Evolutionary conservation across 1,140 invertebrate genomes (phyloP).

Genomic region (Augochlora pura): DNA sequence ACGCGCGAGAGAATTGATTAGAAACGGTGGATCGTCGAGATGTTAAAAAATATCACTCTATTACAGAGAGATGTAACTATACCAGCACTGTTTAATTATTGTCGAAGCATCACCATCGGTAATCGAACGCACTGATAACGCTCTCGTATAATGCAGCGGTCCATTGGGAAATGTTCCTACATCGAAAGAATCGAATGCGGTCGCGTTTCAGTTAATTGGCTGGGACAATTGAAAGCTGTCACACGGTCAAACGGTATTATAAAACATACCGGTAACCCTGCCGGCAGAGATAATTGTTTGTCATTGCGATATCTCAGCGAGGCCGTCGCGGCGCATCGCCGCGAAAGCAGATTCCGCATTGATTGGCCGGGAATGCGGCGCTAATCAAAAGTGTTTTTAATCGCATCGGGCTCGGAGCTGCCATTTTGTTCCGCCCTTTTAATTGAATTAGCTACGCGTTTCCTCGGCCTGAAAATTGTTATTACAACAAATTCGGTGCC

Average conservation of each 20-base stretch:
- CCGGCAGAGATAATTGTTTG: not conserved
- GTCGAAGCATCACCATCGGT: no score
- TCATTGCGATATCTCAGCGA: conserved; percentile 6
- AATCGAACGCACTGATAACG: not conserved
- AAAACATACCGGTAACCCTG: not conserved
- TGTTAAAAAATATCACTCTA: no score
- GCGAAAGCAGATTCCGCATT: not conserved
- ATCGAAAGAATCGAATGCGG: not conserved
- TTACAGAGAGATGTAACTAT: no score
- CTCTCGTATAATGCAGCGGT: not conserved
- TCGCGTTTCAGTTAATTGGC: not conserved
- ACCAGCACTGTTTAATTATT: no score
- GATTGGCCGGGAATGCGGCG: not conserved
- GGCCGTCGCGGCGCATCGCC: no score
- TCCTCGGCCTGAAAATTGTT: conserved; percentile 29
- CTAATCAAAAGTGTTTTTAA: conserved; percentile 41
- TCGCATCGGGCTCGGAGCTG: not conserved
- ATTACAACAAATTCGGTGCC: conserved; percentile 39
- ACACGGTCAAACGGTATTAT: not conserved
- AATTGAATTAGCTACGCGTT: conserved; percentile 34
- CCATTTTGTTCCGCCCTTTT: conserved; percentile 10
- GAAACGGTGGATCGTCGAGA: no score
- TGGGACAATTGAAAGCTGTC: no score
- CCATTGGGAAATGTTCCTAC: not conserved
- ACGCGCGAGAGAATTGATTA: no score